Conservation (phyloP, 2,797 vertebrate species). For the Carcharodon carcharias region DNA sequence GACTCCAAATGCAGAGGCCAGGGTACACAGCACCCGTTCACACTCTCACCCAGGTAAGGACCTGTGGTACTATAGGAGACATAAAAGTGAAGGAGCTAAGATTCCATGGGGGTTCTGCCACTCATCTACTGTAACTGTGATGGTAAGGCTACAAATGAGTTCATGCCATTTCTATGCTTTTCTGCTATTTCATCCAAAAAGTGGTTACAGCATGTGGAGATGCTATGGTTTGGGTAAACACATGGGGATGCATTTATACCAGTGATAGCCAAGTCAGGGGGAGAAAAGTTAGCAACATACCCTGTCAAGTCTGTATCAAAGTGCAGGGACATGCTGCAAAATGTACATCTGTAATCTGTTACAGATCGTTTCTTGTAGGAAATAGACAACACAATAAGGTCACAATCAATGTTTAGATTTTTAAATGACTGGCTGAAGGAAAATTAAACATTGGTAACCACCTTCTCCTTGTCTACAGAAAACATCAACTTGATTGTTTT, state of each 20-base stretch:
- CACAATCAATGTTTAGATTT: constrained; percentile 35
- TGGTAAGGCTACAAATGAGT: neutral
- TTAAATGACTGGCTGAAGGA: constrained; percentile 26
- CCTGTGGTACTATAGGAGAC: neutral
- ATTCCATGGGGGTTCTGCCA: neutral
- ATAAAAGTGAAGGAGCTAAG: neutral
- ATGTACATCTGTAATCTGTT: constrained; percentile 30
- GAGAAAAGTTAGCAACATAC: neutral
- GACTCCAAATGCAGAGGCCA: neutral
- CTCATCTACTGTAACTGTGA: neutral
- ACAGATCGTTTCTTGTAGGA: neutral
- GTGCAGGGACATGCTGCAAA: neutral
- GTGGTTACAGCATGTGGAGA: neutral
- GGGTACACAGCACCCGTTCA: neutral
- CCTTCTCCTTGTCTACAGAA: constrained; percentile 27
- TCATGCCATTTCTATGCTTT: neutral
- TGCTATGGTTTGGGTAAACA: neutral
- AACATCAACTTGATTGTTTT: constrained; percentile 28
- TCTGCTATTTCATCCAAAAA: neutral
- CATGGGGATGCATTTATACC: neutral
- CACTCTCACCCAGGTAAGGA: neutral
- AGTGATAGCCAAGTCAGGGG: neutral
- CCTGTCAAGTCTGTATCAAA: neutral
- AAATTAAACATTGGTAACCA: constrained; percentile 34
- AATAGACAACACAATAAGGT: constrained; percentile 29